Evolutionary conservation across 1,140 invertebrate species (phyloP).

Genomic region (Panagrolaimus sp.): DNA sequence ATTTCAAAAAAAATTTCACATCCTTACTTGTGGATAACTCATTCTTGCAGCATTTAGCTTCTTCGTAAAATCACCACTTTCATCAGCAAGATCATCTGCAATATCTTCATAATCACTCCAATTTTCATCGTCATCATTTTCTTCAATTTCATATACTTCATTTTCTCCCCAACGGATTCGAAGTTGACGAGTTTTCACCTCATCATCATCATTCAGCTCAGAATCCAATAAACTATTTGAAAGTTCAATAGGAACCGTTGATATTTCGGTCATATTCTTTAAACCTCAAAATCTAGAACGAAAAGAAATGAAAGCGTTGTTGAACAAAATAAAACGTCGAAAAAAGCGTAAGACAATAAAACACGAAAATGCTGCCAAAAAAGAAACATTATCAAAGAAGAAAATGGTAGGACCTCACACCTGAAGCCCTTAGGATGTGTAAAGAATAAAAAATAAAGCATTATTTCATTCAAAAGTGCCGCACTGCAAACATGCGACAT

Average conservation of each 20-base stretch:
- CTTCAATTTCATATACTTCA: neutral
- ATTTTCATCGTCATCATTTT: conserved; percentile 32
- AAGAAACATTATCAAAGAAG: neutral
- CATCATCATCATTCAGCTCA: neutral
- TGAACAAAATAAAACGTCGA: neutral
- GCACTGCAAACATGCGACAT: too few relatives aligned
- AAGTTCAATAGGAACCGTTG: neutral
- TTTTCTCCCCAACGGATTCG: neutral
- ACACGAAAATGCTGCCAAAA: neutral
- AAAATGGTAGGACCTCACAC: too few relatives aligned
- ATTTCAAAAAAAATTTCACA: neutral
- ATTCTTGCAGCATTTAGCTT: conserved; percentile 52
- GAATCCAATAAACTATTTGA: neutral
- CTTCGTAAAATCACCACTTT: conserved; percentile 61
- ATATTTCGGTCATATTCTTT: neutral
- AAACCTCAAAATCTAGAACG: neutral
- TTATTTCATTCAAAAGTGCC: too few relatives aligned
- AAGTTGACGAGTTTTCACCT: neutral
- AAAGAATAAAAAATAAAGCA: too few relatives aligned
- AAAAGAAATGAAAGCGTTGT: neutral
- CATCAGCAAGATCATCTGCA: conserved; percentile 58
- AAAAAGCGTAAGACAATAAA: neutral
- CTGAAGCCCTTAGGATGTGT: too few relatives aligned
- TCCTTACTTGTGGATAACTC: conserved; percentile 31
- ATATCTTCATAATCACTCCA: conserved; percentile 48